Evolutionary conservation across 1,140 invertebrate species (phyloP), one percentile per base, ranked within the genome.

Genomic region (Vanessa atalanta): DNA sequence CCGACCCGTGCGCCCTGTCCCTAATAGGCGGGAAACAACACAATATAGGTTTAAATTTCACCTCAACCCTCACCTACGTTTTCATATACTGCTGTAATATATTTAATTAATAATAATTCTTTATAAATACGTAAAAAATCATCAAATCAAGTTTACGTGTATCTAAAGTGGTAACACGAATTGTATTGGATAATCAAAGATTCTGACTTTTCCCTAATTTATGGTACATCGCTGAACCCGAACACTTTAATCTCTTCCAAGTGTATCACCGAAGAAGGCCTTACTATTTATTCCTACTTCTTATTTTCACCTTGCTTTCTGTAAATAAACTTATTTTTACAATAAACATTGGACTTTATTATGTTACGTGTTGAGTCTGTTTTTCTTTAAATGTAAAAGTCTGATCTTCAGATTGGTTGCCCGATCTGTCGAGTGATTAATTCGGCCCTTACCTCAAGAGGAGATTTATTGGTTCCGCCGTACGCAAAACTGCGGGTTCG

Each of bases 401-500:
- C 76, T 70, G 72, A 83, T 93, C 83, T 84, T 66, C 69, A 69
- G 85, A 93, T 83, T 72, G 73, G 85, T 92, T 81, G 80, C 68
- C 64, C 80, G 85, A 92, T 86, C 77, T 82, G 84, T 93, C 85
- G 80, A 80, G 81, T 90, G 91, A 91, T 93, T 91, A 91, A 91
- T 90, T 91, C 89, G 85, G 82, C 88, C 89, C 88, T 91, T 91
- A 89, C 89, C 86, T 91, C 86, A 83, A 87, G 85, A 89, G 80
- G 84, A 93, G 89, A 93, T 93, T 93, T 93, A 93, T 93, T 89
- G 89, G 91, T 91, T 91, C 84, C 88, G 85, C 85, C 83, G 89
- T 91, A 91, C 89, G 91, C 91, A 93, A 93, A 93, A 93, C 89
- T 93, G 91, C 88, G 87, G 86, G 88, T 87, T 84, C 85, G 91